Conservation (phyloP, 2,797 vertebrate genomes). For the Myotis findleyi region DNA sequence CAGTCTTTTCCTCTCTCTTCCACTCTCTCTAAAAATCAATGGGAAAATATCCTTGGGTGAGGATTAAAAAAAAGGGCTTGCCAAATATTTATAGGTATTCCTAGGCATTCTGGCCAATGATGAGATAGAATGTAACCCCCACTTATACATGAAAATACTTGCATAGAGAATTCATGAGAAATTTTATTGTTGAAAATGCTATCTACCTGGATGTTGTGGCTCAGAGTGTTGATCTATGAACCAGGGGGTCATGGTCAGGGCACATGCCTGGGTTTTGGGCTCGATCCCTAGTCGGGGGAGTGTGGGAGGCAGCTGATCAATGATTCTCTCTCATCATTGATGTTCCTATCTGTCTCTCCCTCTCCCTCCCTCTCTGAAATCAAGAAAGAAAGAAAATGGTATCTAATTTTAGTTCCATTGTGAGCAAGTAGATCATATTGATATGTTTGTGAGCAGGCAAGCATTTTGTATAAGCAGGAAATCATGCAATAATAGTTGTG, state of each 20-base stretch:
- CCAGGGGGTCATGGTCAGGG: no score
- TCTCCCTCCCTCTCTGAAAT: no score
- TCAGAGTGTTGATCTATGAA: no score
- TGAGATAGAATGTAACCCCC: not conserved
- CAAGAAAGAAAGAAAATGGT: not conserved
- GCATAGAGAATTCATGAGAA: conserved; percentile 7
- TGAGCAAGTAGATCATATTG: not conserved
- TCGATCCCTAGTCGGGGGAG: no score
- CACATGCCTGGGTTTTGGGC: no score
- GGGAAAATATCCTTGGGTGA: no score
- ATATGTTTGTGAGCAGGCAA: not conserved
- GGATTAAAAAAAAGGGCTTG: not conserved
- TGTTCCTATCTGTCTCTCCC: no score
- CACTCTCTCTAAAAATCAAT: no score
- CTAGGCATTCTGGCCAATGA: not conserved
- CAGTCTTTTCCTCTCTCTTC: no score
- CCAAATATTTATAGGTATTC: conserved; percentile 6
- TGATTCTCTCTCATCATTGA: no score
- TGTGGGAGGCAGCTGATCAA: no score
- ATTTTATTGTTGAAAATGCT: conserved; percentile 34
- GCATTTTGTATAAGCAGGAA: not conserved
- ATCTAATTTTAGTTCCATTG: not conserved
- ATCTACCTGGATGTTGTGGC: not conserved
- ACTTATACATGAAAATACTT: conserved; percentile 51
- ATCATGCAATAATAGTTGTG: not conserved